phyloP scores from a whole-genome alignment of 1,140 invertebrate species.

The Drosophila oshimai region DNA sequence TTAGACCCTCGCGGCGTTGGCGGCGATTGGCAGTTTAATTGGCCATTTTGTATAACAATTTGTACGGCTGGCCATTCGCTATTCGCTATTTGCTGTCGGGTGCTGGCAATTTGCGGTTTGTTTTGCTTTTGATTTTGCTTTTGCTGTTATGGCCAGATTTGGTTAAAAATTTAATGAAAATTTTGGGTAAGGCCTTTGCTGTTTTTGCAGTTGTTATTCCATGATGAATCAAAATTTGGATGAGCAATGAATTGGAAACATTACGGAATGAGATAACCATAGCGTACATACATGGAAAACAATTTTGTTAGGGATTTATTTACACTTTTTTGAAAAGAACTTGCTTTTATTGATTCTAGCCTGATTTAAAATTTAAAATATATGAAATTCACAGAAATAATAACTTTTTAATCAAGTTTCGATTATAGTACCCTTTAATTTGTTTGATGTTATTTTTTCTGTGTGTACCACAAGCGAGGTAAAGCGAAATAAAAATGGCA shows the following conservation, averaged over 20 bases:
- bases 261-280: slow-evolving; percentile 7
- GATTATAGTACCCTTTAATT: too few relatives aligned
- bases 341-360: too few relatives aligned
- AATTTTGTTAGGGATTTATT: too few relatives aligned
- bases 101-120: slow-evolving; percentile 23
- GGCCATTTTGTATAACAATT: slow-evolving; percentile 44
- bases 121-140: slow-evolving; percentile 12
- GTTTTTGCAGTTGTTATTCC: neutral
- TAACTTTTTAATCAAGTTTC: neutral
- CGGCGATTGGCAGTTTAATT: slow-evolving; percentile 45
- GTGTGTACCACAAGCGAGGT: neutral
- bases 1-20: slow-evolving; percentile 9
- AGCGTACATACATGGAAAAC: neutral
- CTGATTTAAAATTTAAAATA: neutral
- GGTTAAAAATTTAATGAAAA: slow-evolving; percentile 36
- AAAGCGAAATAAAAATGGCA: neutral
- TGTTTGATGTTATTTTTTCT: neutral
- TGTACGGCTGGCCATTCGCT: slow-evolving; percentile 1
- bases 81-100: slow-evolving; percentile 10
- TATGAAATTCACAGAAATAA: neutral
- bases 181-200: neutral
- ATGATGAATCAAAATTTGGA: slow-evolving; percentile 23
- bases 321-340: too few relatives aligned
- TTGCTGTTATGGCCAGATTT: slow-evolving; percentile 16
- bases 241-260: slow-evolving; percentile 19